These are phyloP conservation scores for Marasmarcha lunaedactyla DNA, from an alignment of 2,888 invertebrate species.

Conservation along the genomic window DNA sequence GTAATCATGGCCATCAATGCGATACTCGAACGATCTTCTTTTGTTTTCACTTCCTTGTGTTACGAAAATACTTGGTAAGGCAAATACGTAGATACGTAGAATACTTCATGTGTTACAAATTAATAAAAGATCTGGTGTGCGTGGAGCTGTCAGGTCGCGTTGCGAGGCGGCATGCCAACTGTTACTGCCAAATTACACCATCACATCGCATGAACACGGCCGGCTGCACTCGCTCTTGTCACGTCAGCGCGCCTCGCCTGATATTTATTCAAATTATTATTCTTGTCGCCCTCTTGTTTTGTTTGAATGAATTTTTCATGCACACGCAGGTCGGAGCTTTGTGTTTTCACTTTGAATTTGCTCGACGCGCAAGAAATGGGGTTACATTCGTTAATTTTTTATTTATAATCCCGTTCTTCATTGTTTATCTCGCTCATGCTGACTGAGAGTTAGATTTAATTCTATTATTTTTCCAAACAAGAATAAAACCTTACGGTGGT, in stretches of 20 bases:
- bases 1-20: constrained; percentile 31
- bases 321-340: constrained; percentile 50
- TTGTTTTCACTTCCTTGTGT: too few species aligned
- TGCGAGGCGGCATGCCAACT: constrained; percentile 32
- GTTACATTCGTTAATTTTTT: constrained; percentile 50
- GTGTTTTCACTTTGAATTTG: constrained; percentile 66
- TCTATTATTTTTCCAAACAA: too few species aligned
- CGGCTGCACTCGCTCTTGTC: constrained; percentile 52
- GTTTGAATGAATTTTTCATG: constrained; percentile 67
- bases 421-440: constrained; percentile 29
- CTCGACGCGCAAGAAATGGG: constrained; percentile 46
- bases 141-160: constrained; percentile 40
- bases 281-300: constrained; percentile 60
- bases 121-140: too few species aligned
- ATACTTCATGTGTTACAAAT: constrained; percentile 26
- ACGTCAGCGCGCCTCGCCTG: constrained; percentile 40
- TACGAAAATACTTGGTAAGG: too few species aligned
- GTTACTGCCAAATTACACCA: constrained; percentile 56
- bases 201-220: constrained; percentile 56
- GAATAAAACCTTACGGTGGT: too few species aligned
- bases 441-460: constrained; percentile 28
- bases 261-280: constrained; percentile 69
- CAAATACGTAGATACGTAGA: constrained; percentile 25
- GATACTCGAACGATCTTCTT: too few species aligned
- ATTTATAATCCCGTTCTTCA: constrained; percentile 30